Evolutionary conservation across 2,113 vertebrate genomes (phyloP), one percentile per base, ranked within the genome.

Genomic region (Kobus ellipsiprymnus): DNA sequence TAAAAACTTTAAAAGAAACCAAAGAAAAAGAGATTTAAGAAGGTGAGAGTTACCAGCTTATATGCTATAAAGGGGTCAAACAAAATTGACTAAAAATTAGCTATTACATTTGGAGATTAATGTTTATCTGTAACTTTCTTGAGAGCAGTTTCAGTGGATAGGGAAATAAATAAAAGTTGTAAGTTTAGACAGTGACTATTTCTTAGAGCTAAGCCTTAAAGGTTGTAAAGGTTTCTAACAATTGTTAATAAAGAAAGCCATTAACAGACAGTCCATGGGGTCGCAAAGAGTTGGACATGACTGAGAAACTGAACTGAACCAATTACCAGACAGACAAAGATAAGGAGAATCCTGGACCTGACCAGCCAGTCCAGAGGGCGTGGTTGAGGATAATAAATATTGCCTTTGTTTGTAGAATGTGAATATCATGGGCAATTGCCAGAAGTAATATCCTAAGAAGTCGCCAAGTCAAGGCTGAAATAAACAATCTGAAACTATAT

Each of bases 401-500:
- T 85, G 25, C 33, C 36, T 64, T 80, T 96, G 64, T 94, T 57
- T 52, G 40, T 67, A 17, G 44, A 86, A 94, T 78, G 23, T 67
- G 57, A 59, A 50, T 55, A 17, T 57, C 48, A 86, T 21, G 29
- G 40, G 57, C 16, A 48, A 90, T 46, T 77, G 82, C 92, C 92
- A 91, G 52, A 87, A 87, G 87, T 96, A 91, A 94, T 52, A 91
- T 94, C 74, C 59, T 87, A 94, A 82, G 44, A 83, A n/a, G 30
- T 55, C 83, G 83, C 57, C 77, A 92, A 88, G 36, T 55, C 36
- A 84, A 84, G 54, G 23, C 78, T 64, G 91, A 91, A 87, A 91
- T 59, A 91, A 82, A 60, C 30, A 86, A 88, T 94, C 74, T 96
- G 87, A 94, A 96, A 94, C 54, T 33, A 83, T 62, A 96, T 87